Evolutionary conservation across 1,140 invertebrate species (phyloP).

Genomic region (Notospermus geniculatus): DNA sequence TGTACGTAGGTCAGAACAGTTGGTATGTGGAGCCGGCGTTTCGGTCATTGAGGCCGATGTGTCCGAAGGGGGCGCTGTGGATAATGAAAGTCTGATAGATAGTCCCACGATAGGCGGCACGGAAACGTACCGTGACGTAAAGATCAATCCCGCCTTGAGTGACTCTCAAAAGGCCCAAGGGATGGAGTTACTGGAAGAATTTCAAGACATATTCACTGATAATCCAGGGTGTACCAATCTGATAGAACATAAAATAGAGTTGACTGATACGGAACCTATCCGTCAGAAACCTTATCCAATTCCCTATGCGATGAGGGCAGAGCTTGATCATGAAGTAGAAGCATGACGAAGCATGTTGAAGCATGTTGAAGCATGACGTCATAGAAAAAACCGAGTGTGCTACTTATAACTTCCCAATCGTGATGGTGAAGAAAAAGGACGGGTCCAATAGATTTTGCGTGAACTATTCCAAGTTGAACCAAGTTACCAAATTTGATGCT

Average conservation of each 20-base stretch:
- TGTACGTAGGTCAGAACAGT: not conserved
- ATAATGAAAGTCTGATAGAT: slow-evolving; percentile 5
- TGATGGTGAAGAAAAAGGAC: slow-evolving; percentile 56
- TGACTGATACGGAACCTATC: slow-evolving; percentile 12
- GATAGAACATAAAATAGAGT: too few relatives aligned
- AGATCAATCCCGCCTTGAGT: not conserved
- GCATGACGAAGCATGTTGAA: too few relatives aligned
- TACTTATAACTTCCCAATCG: slow-evolving; percentile 59
- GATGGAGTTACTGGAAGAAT: not conserved
- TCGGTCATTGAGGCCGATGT: too few relatives aligned
- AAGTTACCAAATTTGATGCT: slow-evolving; percentile 22
- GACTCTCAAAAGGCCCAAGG: not conserved
- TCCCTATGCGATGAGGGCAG: slow-evolving; percentile 42
- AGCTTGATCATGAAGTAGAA: slow-evolving; percentile 48
- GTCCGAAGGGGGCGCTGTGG: not conserved
- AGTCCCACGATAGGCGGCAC: too few relatives aligned
- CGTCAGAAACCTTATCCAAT: slow-evolving; percentile 29
- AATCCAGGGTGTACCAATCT: too few relatives aligned
- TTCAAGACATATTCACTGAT: too few relatives aligned
- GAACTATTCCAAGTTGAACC: slow-evolving; percentile 53
- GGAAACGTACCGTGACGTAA: slow-evolving; percentile 5
- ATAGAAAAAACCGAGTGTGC: slow-evolving; percentile 45
- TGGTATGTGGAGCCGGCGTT: too few relatives aligned
- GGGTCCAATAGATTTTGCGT: slow-evolving; percentile 56
- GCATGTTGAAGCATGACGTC: slow-evolving; percentile 43